Percentiles rank a stretch among this genome's conserved stretches.
Evolutionary conservation across 2,888 invertebrate genomes (phyloP).

Genomic region (Dugesia japonica): DNA sequence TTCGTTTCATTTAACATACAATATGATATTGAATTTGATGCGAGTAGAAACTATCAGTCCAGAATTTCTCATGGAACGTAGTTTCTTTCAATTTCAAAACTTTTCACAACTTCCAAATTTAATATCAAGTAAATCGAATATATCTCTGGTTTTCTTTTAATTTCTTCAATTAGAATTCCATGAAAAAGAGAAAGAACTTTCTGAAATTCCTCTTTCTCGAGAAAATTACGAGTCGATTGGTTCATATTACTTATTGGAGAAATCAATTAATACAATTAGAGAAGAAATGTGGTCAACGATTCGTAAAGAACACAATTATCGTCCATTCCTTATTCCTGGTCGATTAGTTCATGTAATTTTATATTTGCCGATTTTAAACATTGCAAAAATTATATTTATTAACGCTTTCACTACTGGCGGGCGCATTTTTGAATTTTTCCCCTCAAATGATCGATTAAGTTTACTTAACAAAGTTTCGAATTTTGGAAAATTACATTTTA

Average conservation of each 20-base stretch:
- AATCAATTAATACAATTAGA: background rate
- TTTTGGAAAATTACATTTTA: too few relatives aligned
- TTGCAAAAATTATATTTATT: too few relatives aligned
- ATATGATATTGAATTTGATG: slow-evolving; percentile 88
- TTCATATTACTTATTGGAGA: background rate
- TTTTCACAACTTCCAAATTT: slow-evolving; percentile 68
- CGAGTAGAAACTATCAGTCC: slow-evolving; percentile 97
- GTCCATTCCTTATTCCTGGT: slow-evolving; percentile 80
- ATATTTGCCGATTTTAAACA: background rate
- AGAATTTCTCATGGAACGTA: slow-evolving; percentile 91
- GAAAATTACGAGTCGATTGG: background rate
- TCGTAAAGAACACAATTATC: background rate
- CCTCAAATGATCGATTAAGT: too few relatives aligned
- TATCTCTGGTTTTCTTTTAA: background rate
- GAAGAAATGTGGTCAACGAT: background rate
- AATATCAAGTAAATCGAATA: slow-evolving; percentile 5
- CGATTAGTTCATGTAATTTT: slow-evolving; percentile 66
- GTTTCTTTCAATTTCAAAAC: slow-evolving; percentile 97
- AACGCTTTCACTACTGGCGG: too few relatives aligned
- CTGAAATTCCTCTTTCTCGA: background rate
- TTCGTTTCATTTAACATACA: slow-evolving; percentile 94
- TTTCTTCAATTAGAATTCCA: background rate
- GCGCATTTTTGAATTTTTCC: too few relatives aligned
- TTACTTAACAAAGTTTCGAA: too few relatives aligned
- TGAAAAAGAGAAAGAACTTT: background rate